These are phyloP conservation scores for Stichopus horrens DNA, from an alignment of 53 echinoderm and acorn worm species.

Conservation along the genomic window DNA sequence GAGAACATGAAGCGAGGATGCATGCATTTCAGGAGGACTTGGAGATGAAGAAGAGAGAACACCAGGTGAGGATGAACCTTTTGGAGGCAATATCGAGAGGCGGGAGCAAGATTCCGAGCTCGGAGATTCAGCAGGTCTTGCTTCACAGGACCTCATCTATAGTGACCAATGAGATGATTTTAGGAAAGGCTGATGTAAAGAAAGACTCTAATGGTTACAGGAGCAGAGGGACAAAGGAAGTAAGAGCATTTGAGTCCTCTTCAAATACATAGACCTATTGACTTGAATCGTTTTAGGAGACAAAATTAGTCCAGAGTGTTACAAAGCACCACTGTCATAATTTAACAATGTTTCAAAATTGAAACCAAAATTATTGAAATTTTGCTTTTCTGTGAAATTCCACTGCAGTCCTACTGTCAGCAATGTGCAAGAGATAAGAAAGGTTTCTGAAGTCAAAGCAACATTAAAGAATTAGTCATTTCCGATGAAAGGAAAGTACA, in stretches of 20 bases:
- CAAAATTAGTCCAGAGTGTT: too few species aligned
- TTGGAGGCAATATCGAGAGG: constrained; percentile 22
- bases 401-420: too few species aligned
- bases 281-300: too few species aligned
- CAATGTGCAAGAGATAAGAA: too few species aligned
- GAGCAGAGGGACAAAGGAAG: neutral
- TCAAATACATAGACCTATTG: neutral
- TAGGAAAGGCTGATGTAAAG: constrained; percentile 10
- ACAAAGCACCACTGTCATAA: too few species aligned
- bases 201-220: constrained; percentile 30
- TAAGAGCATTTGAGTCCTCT: neutral
- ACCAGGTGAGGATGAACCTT: constrained; percentile 22
- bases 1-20: constrained; percentile 44
- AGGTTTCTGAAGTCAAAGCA: too few species aligned
- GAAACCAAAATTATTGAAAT: too few species aligned
- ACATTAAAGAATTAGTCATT: too few species aligned
- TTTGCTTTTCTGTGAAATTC: too few species aligned
- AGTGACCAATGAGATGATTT: constrained; percentile 42
- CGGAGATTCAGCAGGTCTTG: constrained; percentile 21
- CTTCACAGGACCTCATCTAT: constrained; percentile 46
- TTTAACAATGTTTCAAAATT: too few species aligned
- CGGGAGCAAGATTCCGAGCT: constrained; percentile 10
- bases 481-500: too few species aligned
- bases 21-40: constrained; percentile 40
- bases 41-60: constrained; percentile 41